Evolutionary conservation across 2,113 vertebrate species (phyloP), one percentile per base, ranked within the genome.

Genomic region (Charina bottae): DNA sequence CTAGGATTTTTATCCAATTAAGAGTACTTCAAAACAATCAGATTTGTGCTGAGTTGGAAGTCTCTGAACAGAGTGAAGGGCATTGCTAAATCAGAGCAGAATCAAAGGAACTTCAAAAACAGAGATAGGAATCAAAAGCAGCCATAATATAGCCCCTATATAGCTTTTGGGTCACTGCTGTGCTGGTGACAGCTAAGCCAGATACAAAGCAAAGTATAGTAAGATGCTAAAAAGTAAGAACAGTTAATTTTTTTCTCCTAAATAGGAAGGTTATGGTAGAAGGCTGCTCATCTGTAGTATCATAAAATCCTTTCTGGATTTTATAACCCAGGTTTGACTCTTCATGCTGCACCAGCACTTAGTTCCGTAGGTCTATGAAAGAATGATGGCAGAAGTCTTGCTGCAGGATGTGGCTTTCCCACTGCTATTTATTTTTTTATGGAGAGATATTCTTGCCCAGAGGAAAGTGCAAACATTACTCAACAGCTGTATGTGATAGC

Each of bases 181-280:
- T 59, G 37, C 26, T 33, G 37, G n/a, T 10, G 15, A 37, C 21
- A 54, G 11, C 90, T 56, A 26, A 23, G 26, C n/a, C 42, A 68
- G 54, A 13, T 49, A n/a, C 24, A 49, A 83, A 21, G 53, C 23
- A 5, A 60, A 78, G 68, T 7, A 37, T 53, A 24, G 21, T 28
- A 49, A 42, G 33, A 60, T 85, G 15, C 13, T 49, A 62, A 90
- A 91, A 56, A 28, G 0, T 2, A 49, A 0, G 0, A 0, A 59
- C 3, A 0, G 0, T n/a, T n/a, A 0, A 49, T 4, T 26, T 26
- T 6, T 7, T 28, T 17, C 46, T 42, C 2, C 28, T 7, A 87
- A 3, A 19, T 49, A 88, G 19, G 26, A 13, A 33, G n/a, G 46
- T 2, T 56, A 13, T 49, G 55, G 10, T 49, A 84, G 19, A 83